Percentiles rank a stretch among this genome's conserved stretches.
These are phyloP conservation scores for Tragelaphus strepsiceros DNA, from an alignment of 2,113 vertebrate genomes.

Conservation along the genomic window DNA sequence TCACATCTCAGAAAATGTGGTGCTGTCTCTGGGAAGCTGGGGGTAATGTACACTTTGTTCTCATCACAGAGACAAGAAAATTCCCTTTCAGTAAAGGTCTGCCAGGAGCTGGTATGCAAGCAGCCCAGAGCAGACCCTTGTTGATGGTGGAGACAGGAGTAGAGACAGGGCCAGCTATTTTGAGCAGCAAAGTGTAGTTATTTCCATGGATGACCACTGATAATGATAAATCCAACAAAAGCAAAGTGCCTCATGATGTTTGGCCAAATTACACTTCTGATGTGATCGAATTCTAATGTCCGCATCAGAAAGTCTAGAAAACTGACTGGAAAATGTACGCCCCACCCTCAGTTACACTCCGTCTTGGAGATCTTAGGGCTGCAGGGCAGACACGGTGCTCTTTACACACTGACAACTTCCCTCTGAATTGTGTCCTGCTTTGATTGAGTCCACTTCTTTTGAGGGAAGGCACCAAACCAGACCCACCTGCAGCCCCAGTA, in stretches of 20 bases:
- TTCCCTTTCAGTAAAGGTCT: not conserved
- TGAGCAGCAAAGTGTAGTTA: not conserved
- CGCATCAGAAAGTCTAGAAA: not conserved
- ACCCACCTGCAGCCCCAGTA: not conserved
- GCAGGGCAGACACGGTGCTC: fast-evolving
- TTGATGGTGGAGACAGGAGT: not conserved
- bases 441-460: not conserved
- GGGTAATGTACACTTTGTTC: not conserved
- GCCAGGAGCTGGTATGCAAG: not conserved
- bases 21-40: not conserved
- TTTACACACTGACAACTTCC: not conserved
- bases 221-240: not conserved
- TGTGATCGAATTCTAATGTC: not conserved
- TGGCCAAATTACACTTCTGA: not conserved
- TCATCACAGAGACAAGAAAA: constrained; percentile 32
- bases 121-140: not conserved
- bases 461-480: not conserved
- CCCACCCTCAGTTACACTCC: not conserved
- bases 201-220: not conserved
- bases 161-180: not conserved
- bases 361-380: not conserved
- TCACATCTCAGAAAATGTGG: not conserved
- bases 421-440: not conserved
- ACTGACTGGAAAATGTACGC: not conserved
- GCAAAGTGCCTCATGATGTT: not conserved